These are phyloP conservation scores for Lottia gigantea DNA, from an alignment of 2,888 invertebrate species.

Conservation along the genomic window DNA sequence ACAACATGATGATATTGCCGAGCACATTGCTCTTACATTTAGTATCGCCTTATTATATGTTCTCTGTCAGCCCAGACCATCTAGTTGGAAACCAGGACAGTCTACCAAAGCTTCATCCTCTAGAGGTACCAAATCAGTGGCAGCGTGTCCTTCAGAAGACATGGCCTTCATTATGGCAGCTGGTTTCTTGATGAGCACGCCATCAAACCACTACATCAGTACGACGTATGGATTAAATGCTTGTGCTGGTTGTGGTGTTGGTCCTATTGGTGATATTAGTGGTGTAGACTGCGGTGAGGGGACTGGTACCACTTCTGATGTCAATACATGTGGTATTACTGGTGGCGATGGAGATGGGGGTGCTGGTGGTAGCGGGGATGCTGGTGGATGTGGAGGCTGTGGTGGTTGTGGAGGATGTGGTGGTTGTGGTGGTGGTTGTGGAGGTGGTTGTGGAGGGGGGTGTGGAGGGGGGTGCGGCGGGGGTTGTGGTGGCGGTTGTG, in stretches of 20 bases:
- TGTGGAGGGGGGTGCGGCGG: background rate
- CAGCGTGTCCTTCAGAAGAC: conserved; percentile 54
- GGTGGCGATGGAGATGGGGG: conserved; percentile 41
- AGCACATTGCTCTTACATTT: conserved; percentile 70
- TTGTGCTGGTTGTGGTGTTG: conserved; percentile 49
- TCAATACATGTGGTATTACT: conserved; percentile 24
- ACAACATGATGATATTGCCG: conserved; percentile 60
- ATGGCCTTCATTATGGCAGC: conserved; percentile 68
- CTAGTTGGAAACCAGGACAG: conserved; percentile 31
- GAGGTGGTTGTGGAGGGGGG: background rate
- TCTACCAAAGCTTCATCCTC: conserved; percentile 17
- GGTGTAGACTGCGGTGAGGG: conserved; percentile 38
- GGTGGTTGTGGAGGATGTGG: background rate
- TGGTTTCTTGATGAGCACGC: conserved; percentile 67
- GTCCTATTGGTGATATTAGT: conserved; percentile 32
- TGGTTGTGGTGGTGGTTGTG: background rate
- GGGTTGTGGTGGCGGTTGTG: background rate
- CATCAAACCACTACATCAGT: conserved; percentile 62
- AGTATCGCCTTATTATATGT: conserved; percentile 70
- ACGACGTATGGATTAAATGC: conserved; percentile 43
- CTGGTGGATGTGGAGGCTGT: background rate
- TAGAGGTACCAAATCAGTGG: conserved; percentile 38
- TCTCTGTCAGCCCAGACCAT: conserved; percentile 70
- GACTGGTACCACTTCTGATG: conserved; percentile 24
- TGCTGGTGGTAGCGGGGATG: conserved; percentile 25